A percentile compares a stretch with the other conserved stretches of the same genome.
These are phyloP conservation scores for Cosmia pyralina DNA, from an alignment of 2,888 invertebrate species.

Conservation along the genomic window DNA sequence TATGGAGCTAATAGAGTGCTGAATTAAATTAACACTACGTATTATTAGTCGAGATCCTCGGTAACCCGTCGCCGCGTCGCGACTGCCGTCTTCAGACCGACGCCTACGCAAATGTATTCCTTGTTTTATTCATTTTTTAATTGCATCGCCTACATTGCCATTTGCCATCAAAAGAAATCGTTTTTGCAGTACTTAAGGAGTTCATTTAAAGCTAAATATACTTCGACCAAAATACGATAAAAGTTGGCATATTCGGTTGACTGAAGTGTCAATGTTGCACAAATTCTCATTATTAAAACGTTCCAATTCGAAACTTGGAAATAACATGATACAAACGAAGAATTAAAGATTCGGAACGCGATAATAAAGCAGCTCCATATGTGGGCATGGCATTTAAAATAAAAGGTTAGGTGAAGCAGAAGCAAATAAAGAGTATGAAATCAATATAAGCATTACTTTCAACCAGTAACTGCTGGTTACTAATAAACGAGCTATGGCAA, in stretches of 20 bases:
- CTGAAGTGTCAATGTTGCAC: slow-evolving; percentile 43
- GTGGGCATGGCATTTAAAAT: slow-evolving; percentile 63
- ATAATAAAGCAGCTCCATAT: slow-evolving; percentile 63
- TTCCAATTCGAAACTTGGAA: slow-evolving; percentile 38
- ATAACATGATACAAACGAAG: slow-evolving; percentile 51
- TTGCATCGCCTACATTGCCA: slow-evolving; percentile 81
- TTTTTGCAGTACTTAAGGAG: slow-evolving; percentile 38
- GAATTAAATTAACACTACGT: slow-evolving; percentile 48
- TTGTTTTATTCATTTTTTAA: slow-evolving; percentile 84
- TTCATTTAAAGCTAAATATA: slow-evolving; percentile 42
- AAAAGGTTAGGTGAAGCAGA: slow-evolving; percentile 63
- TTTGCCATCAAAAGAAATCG: slow-evolving; percentile 48
- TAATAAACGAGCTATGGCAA: slow-evolving; percentile 61
- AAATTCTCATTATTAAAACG: slow-evolving; percentile 46
- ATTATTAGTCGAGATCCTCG: slow-evolving; percentile 49
- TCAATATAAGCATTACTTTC: slow-evolving; percentile 62
- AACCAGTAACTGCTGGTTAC: slow-evolving; percentile 58
- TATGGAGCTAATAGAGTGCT: slow-evolving; percentile 30
- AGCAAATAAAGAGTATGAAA: slow-evolving; percentile 61
- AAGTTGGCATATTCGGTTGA: slow-evolving; percentile 36
- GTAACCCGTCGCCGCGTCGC: slow-evolving; percentile 53
- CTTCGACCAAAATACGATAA: slow-evolving; percentile 39
- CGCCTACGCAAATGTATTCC: slow-evolving; percentile 78
- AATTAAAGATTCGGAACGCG: slow-evolving; percentile 67
- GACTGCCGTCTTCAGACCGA: slow-evolving; percentile 62